These are phyloP conservation scores for Tribolium freemani DNA, from an alignment of 2,888 invertebrate species.

Conservation along the genomic window DNA sequence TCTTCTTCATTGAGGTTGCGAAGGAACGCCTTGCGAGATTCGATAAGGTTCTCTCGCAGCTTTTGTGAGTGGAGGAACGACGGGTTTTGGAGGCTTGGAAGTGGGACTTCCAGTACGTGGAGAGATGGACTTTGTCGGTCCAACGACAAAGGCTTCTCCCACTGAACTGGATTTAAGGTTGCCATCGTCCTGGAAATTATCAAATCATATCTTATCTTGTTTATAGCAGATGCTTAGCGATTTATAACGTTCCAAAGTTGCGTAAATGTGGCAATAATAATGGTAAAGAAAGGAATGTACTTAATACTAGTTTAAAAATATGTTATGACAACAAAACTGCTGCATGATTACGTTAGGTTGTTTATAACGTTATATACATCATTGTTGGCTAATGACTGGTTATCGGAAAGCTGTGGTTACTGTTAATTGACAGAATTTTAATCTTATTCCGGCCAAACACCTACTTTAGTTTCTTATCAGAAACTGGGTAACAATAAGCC, in stretches of 20 bases:
- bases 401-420: neutral
- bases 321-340: conserved; percentile 10
- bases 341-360: conserved; percentile 5
- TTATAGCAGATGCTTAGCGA: conserved; percentile 3
- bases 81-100: neutral
- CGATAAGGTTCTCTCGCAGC: conserved; percentile 52
- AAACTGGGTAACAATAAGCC: neutral
- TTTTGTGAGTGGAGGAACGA: conserved; percentile 46
- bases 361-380: neutral
- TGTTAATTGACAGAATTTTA: neutral
- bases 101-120: conserved; percentile 10
- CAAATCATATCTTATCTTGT: conserved; percentile 46
- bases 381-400: neutral
- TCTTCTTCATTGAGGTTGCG: conserved; percentile 45
- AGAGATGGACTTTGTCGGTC: conserved; percentile 41
- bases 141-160: conserved; percentile 51
- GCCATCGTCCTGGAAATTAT: conserved; percentile 45
- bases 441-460: neutral
- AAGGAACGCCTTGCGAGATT: conserved; percentile 58
- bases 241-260: neutral
- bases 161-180: conserved; percentile 50
- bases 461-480: conserved; percentile 1
- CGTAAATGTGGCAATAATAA: neutral
- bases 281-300: conserved; percentile 8
- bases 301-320: conserved; percentile 5